Evolutionary conservation across 2,113 vertebrate species (phyloP), one percentile per base, ranked within the genome.

Genomic region (Nothobranchius furzeri): DNA sequence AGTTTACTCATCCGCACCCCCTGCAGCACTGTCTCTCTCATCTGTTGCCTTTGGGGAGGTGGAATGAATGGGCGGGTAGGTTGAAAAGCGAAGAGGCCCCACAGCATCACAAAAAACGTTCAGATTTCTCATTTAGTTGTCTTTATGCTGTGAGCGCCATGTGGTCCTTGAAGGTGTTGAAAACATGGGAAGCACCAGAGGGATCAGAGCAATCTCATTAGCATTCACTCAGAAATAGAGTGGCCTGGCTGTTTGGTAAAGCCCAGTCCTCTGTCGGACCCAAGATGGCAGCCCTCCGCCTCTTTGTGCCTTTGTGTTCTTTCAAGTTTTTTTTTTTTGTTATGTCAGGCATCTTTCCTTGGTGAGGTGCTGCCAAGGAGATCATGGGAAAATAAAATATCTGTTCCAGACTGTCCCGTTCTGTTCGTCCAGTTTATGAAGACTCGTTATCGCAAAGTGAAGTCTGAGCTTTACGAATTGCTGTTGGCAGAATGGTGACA

Each of bases 151-250:
- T 93, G 93, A 96, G 95, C 96, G 82, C 95, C 96, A 98, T 98
- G 96, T 95, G 97, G 96, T 97, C 96, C 96, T 98, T 97, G 96
- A 98, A 97, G 97, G 96, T 96, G 96, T 94, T 95, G 95, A 96
- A 96, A 97, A 97, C 95, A 96, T 92, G 96, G 96, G 95, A 96
- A 96, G 95, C 95, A 85, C 92, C 93, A 94, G 96, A 95, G 95
- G 96, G 96, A 98, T 98, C 96, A 98, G 96, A 98, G 94, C 94
- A 92, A 93, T 92, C 96, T 99, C 96, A 98, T 99, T 93, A 98
- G 95, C 96, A 96, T 98, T 94, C 87, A 95, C 95, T 95, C 95
- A 95, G 94, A 94, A 94, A 92, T 95, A 95, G 95, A 96, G 95
- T 94, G 95, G 93, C 91, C 87, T 90, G 92, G 95, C 94, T 95